Conservation (phyloP, 2,797 vertebrate species). For the Gambusia yucatana region DNA sequence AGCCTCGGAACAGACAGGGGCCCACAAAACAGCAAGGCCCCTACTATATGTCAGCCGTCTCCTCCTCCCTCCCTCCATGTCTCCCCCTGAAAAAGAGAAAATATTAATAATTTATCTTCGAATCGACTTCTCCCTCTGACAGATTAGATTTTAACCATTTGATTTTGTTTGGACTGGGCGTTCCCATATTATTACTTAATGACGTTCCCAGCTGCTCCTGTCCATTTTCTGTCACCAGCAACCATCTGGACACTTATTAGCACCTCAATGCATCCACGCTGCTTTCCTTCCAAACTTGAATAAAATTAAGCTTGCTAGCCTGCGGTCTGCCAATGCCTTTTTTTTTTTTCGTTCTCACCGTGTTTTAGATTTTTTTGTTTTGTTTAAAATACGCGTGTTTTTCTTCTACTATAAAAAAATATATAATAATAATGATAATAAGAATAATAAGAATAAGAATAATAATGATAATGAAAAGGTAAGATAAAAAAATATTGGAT, state of each 20-base stretch:
- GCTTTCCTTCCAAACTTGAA: slow-evolving; percentile 81
- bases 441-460: slow-evolving; percentile 10
- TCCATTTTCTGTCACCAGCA: slow-evolving; percentile 88
- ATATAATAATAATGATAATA: too few relatives aligned
- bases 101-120: slow-evolving; percentile 90
- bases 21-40: slow-evolving; percentile 36
- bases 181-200: slow-evolving; percentile 92
- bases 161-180: slow-evolving; percentile 89
- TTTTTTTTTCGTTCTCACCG: slow-evolving; percentile 25
- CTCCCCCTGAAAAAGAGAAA: slow-evolving; percentile 36
- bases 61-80: slow-evolving; percentile 50
- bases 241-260: slow-evolving; percentile 92
- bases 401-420: slow-evolving; percentile 4
- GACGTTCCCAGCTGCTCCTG: slow-evolving; percentile 89
- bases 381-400: not conserved
- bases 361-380: not conserved
- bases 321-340: slow-evolving; percentile 54
- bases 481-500: slow-evolving; percentile 33
- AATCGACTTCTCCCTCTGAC: slow-evolving; percentile 81
- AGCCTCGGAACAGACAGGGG: slow-evolving; percentile 60
- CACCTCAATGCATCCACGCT: slow-evolving; percentile 88
- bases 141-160: slow-evolving; percentile 84
- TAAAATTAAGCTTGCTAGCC: slow-evolving; percentile 76
- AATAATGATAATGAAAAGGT: not conserved
- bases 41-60: slow-evolving; percentile 18